phyloP scores from a whole-genome alignment of 2,113 vertebrate genomes.

The Sceloporus tristichus region DNA sequence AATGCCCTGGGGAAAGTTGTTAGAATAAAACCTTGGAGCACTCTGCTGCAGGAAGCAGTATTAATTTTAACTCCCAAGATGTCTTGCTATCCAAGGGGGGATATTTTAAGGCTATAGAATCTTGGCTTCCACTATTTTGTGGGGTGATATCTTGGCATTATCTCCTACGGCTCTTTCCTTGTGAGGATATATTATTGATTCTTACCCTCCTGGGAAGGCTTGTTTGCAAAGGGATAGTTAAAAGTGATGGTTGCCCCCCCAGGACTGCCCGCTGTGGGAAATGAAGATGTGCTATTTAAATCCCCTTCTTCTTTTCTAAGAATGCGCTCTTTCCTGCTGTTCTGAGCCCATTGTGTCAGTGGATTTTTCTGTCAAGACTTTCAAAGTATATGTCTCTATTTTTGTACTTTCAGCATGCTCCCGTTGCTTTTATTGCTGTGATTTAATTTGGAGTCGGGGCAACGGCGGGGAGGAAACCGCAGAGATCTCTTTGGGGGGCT shows the following conservation, averaged over 20 bases:
- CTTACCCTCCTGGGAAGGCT: not conserved
- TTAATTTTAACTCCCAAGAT: not conserved
- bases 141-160: constrained; percentile 1
- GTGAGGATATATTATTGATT: not conserved
- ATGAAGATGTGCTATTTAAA: not conserved
- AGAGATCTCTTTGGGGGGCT: not conserved
- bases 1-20: not conserved
- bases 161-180: not conserved
- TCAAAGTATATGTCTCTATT: constrained; percentile 41
- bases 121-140: not conserved
- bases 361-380: constrained; percentile 19
- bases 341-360: not conserved
- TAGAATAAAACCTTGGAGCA: constrained; percentile 5
- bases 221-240: not conserved
- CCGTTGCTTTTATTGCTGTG: constrained; percentile 9
- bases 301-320: not conserved
- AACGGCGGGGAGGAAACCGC: not conserved
- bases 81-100: not conserved
- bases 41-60: not conserved
- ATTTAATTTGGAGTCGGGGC: not conserved
- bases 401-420: constrained; percentile 25
- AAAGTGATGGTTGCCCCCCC: not conserved
- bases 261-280: not conserved
- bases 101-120: not conserved
- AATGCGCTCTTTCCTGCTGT: constrained; percentile 19